phyloP scores from a whole-genome alignment of 2,797 vertebrate species.

The Octomys mimax region DNA sequence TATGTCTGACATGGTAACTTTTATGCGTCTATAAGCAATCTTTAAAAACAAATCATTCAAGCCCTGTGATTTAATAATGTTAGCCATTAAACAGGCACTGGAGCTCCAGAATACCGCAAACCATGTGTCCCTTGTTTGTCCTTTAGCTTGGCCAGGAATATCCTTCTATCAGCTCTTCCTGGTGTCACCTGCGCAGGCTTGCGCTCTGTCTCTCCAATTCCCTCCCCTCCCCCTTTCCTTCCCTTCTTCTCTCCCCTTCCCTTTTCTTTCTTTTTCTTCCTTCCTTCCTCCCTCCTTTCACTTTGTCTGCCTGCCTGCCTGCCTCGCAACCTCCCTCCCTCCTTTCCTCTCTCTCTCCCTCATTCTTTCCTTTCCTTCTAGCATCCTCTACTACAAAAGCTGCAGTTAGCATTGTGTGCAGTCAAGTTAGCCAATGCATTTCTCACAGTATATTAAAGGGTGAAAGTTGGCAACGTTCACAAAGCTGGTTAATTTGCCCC shows the following conservation, averaged over 20 bases:
- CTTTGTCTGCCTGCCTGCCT: no score
- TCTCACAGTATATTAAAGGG: neutral
- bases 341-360: rapidly evolving
- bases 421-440: neutral
- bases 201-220: neutral
- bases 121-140: neutral
- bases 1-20: conserved; percentile 24
- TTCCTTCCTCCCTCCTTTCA: neutral
- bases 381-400: neutral
- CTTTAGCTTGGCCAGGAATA: neutral
- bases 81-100: conserved; percentile 22
- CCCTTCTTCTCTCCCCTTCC: no score
- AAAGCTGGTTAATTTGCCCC: neutral
- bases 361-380: neutral
- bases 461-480: neutral
- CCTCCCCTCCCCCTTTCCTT: rapidly evolving
- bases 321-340: no score
- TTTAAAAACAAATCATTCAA: neutral
- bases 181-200: neutral
- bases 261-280: neutral
- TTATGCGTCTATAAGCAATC: conserved; percentile 59
- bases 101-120: neutral
- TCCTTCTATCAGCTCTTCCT: neutral
- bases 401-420: neutral
- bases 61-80: conserved; percentile 31